Conservation (phyloP, 2,113 vertebrate genomes). For the Eolophus roseicapilla region DNA sequence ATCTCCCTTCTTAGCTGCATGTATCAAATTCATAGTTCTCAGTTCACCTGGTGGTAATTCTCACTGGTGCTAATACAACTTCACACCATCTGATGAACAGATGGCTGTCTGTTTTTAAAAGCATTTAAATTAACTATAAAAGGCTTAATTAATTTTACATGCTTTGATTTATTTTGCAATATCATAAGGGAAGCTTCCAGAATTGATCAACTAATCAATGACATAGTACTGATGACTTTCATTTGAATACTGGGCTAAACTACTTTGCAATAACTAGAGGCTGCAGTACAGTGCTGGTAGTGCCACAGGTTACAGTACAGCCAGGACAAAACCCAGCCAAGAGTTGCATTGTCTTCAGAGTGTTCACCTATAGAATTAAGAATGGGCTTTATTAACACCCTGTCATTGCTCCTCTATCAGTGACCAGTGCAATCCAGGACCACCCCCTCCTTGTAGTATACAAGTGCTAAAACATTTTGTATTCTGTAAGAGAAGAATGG, state of each 20-base stretch:
- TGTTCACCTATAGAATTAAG: background rate
- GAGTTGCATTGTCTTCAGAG: background rate
- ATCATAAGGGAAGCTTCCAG: background rate
- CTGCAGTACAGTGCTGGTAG: background rate
- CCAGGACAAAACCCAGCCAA: background rate
- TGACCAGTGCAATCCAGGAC: background rate
- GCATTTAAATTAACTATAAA: background rate
- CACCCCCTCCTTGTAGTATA: background rate
- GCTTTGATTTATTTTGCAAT: background rate
- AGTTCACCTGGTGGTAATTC: background rate
- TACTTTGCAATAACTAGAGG: background rate
- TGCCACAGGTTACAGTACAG: background rate
- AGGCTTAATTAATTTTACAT: background rate
- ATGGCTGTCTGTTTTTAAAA: background rate
- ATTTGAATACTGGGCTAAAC: background rate
- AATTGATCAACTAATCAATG: background rate
- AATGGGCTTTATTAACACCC: background rate
- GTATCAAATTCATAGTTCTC: background rate
- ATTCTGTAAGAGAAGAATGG: background rate
- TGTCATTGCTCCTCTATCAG: background rate
- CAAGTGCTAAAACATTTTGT: background rate
- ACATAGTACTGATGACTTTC: background rate
- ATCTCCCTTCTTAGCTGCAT: background rate
- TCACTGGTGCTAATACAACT: background rate
- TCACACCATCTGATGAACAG: background rate